Conservation (phyloP, 2,888 invertebrate genomes). For the Archips xylosteana region DNA sequence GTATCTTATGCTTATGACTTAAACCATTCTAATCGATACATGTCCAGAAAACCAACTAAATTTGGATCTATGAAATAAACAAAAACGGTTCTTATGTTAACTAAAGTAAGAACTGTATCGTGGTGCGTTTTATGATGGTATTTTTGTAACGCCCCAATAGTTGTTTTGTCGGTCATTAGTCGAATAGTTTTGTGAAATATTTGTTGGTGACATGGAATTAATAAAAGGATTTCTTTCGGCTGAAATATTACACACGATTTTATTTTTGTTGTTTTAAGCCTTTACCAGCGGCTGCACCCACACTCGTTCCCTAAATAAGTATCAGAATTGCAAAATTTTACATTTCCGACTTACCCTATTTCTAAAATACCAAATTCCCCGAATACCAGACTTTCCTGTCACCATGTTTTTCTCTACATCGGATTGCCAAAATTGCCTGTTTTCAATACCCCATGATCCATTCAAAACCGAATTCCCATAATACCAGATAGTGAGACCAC, state of each 20-base stretch:
- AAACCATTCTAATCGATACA: neutral
- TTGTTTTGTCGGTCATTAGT: constrained; percentile 21
- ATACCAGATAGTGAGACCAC: too few relatives aligned
- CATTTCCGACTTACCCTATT: too few relatives aligned
- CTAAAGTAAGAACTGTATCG: neutral
- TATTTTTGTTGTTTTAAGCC: too few relatives aligned
- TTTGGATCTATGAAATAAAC: neutral
- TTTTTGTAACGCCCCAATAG: neutral
- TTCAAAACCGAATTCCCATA: too few relatives aligned
- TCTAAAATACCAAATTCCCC: too few relatives aligned
- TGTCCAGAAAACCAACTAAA: neutral
- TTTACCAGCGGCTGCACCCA: too few relatives aligned
- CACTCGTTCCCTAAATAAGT: too few relatives aligned
- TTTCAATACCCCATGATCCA: too few relatives aligned
- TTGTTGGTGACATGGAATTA: neutral
- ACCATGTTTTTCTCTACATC: too few relatives aligned
- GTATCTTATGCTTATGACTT: neutral
- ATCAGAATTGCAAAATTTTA: too few relatives aligned
- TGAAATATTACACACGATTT: neutral
- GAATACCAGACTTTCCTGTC: too few relatives aligned
- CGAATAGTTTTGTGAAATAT: constrained; percentile 4
- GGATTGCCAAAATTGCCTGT: too few relatives aligned
- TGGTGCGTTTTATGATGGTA: neutral
- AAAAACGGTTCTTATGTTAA: neutral
- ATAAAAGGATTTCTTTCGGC: neutral